Evolutionary conservation across 1,140 invertebrate species (phyloP).

Genomic region (Agrilus planipennis): DNA sequence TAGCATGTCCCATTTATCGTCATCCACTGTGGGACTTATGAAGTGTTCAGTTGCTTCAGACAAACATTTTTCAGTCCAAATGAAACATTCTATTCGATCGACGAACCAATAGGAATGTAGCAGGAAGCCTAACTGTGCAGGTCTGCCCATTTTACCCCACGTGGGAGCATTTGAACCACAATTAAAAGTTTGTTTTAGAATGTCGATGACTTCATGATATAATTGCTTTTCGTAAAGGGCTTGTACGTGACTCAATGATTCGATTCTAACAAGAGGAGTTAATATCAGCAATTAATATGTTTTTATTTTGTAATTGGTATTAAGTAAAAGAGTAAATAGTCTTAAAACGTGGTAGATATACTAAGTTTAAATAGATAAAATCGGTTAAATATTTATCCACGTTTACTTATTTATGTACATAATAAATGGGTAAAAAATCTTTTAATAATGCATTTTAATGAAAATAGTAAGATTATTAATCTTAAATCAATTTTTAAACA

Average conservation of each 20-base stretch:
- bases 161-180: slow-evolving; percentile 30
- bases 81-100: slow-evolving; percentile 50
- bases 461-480: too few species aligned
- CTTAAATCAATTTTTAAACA: too few species aligned
- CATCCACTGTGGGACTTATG: slow-evolving; percentile 30
- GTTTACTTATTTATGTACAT: too few species aligned
- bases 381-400: too few species aligned
- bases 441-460: too few species aligned
- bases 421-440: too few species aligned
- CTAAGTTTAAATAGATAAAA: too few species aligned
- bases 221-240: slow-evolving; percentile 46
- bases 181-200: slow-evolving; percentile 44
- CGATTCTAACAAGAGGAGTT: slow-evolving; percentile 32
- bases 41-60: slow-evolving; percentile 38
- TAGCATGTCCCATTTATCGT: slow-evolving; percentile 45
- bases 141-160: slow-evolving; percentile 35
- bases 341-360: too few species aligned
- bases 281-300: slow-evolving; percentile 1
- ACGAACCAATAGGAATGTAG: slow-evolving; percentile 59
- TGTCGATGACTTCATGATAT: slow-evolving; percentile 49
- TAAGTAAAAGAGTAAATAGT: too few species aligned
- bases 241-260: slow-evolving; percentile 41
- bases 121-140: slow-evolving; percentile 46
- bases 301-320: neutral
- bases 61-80: slow-evolving; percentile 64